Evolutionary conservation across 2,888 invertebrate species (phyloP).

Genomic region (Coleophora deauratella): DNA sequence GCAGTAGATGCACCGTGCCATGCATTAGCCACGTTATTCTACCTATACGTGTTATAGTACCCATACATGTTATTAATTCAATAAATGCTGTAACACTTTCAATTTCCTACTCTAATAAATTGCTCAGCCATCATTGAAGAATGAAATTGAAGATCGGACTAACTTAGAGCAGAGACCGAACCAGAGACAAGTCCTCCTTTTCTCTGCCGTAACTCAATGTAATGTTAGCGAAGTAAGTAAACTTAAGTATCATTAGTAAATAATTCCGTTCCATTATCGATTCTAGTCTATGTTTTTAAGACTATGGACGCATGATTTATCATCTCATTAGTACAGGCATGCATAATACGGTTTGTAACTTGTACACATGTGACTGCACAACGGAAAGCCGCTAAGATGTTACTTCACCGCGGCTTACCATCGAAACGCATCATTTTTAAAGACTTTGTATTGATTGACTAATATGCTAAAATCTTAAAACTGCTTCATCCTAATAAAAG

Average conservation of each 20-base stretch:
- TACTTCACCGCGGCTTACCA: too few relatives aligned
- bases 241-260: constrained; percentile 2
- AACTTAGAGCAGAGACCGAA: too few relatives aligned
- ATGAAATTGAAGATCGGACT: neutral
- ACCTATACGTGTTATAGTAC: constrained; percentile 13
- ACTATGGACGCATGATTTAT: constrained; percentile 20
- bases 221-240: constrained; percentile 1
- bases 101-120: too few relatives aligned
- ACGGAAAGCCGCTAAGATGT: constrained; percentile 22
- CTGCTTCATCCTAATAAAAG: too few relatives aligned
- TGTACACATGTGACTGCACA: constrained; percentile 62
- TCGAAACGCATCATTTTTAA: too few relatives aligned
- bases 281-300: constrained; percentile 51
- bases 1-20: constrained; percentile 30
- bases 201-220: too few relatives aligned
- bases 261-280: constrained; percentile 21
- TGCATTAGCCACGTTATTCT: constrained; percentile 14
- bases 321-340: constrained; percentile 21
- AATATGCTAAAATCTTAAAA: too few relatives aligned
- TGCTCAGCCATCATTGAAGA: too few relatives aligned
- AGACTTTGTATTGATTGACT: too few relatives aligned
- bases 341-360: constrained; percentile 39
- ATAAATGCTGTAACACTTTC: too few relatives aligned
- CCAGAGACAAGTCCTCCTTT: neutral
- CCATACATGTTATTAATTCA: neutral